Percentiles rank a stretch among this genome's conserved stretches.
Evolutionary conservation across 2,113 vertebrate genomes (phyloP).

Genomic region (Hemiscyllium ocellatum): DNA sequence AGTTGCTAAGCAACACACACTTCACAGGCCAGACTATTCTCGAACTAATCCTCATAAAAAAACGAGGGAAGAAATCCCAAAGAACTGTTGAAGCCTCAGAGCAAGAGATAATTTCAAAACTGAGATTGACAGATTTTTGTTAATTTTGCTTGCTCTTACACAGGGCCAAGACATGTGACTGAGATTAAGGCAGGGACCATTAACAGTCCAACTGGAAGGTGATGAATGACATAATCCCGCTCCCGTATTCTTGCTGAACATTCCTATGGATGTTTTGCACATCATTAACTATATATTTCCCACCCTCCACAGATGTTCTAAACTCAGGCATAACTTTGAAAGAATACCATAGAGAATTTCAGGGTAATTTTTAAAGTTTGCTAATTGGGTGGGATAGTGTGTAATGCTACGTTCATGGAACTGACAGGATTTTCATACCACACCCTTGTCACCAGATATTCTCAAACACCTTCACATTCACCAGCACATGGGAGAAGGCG

Average conservation of each 20-base stretch:
- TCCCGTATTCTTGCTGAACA: not conserved
- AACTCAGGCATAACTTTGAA: too few species aligned
- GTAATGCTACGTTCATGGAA: too few species aligned
- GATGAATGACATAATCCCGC: not conserved
- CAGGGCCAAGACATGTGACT: not conserved
- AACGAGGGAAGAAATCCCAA: not conserved
- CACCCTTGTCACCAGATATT: too few species aligned
- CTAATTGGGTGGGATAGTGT: too few species aligned
- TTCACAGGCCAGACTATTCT: not conserved
- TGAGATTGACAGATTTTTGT: not conserved
- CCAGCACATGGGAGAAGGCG: too few species aligned
- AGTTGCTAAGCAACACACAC: not conserved
- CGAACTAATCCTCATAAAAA: not conserved
- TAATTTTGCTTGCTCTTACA: not conserved
- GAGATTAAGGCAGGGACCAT: not conserved
- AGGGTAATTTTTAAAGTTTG: too few species aligned
- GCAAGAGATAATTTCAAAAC: not conserved
- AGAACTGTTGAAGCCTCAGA: not conserved
- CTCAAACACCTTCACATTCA: too few species aligned
- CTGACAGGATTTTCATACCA: too few species aligned
- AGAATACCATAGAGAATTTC: too few species aligned
- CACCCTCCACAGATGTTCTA: too few species aligned
- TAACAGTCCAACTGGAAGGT: not conserved
- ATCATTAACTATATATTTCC: too few species aligned
- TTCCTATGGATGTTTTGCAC: not conserved